phyloP scores from a whole-genome alignment of 2,797 vertebrate genomes.

The Antennarius maculatus region DNA sequence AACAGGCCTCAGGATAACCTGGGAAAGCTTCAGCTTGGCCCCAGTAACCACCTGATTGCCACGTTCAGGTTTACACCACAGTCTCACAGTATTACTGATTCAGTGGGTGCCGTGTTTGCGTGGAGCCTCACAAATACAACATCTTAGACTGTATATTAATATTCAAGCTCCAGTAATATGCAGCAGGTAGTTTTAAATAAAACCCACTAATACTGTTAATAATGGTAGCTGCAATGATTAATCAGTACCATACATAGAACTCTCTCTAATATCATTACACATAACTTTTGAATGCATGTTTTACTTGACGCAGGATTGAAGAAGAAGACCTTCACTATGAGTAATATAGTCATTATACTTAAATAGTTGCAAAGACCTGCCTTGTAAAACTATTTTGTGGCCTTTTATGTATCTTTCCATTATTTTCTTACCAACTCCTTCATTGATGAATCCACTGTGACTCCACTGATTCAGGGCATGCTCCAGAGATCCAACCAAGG shows the following conservation, averaged over 20 bases:
- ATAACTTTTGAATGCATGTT: too few species aligned
- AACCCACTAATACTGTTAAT: too few species aligned
- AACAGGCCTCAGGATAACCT: constrained; percentile 81
- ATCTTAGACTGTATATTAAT: neutral
- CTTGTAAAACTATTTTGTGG: neutral
- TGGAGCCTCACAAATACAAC: neutral
- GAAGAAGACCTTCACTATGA: too few species aligned
- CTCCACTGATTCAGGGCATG: constrained; percentile 77
- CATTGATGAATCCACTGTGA: neutral
- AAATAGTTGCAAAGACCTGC: neutral
- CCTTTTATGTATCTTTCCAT: neutral
- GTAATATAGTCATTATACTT: too few species aligned
- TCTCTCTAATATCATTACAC: too few species aligned
- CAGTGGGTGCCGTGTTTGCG: too few species aligned
- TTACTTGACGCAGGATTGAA: too few species aligned
- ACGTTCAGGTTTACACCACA: constrained; percentile 81
- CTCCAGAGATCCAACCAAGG: constrained; percentile 84
- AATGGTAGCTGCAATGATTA: neutral
- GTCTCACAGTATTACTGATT: neutral
- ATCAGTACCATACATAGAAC: too few species aligned
- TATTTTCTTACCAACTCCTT: neutral
- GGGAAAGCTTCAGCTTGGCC: constrained; percentile 75
- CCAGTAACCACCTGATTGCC: constrained; percentile 81
- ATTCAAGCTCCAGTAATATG: too few species aligned
- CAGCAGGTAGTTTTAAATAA: neutral